Conservation (phyloP, 2,113 vertebrate genomes). For the Nothocercus nigrocapillus region DNA sequence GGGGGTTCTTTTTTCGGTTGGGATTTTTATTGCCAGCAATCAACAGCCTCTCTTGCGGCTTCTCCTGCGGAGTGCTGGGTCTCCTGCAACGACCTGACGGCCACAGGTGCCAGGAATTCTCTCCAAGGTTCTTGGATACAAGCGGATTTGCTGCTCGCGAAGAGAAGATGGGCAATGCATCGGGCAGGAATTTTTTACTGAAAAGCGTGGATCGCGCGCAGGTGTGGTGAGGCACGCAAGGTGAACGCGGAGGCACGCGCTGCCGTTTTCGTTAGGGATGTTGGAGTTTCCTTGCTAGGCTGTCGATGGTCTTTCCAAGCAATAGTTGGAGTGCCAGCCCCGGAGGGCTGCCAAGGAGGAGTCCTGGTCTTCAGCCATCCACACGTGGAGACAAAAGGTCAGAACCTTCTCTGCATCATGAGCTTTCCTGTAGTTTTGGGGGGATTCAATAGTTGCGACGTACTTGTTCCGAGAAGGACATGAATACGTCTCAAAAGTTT, state of each 20-base stretch:
- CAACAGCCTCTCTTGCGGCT: conserved; percentile 26
- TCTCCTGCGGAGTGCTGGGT: conserved; percentile 49
- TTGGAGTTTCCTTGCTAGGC: conserved; percentile 46
- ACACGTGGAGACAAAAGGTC: conserved; percentile 2
- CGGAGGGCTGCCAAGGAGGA: conserved; percentile 30
- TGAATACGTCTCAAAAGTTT: conserved; percentile 57
- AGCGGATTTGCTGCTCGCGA: conserved; percentile 1
- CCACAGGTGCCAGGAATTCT: conserved; percentile 21
- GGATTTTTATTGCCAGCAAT: conserved; percentile 26
- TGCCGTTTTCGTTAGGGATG: conserved; percentile 17
- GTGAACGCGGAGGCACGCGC: conserved; percentile 6
- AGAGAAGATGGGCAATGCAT: conserved; percentile 28
- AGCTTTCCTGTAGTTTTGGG: conserved; percentile 28
- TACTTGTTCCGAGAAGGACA: conserved; percentile 35
- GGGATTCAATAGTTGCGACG: conserved; percentile 48
- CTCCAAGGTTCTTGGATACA: background rate
- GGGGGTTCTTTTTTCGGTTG: background rate
- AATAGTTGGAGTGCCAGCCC: conserved; percentile 72
- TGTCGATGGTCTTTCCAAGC: conserved; percentile 75
- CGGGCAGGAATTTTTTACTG: background rate
- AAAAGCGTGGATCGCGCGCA: background rate
- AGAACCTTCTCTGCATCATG: conserved; percentile 46
- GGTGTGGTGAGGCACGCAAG: conserved; percentile 2
- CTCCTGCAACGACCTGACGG: conserved; percentile 43
- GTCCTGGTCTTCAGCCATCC: conserved; percentile 33